phyloP scores from a whole-genome alignment of 2,797 vertebrate species.

The Arctocebus calabarensis region DNA sequence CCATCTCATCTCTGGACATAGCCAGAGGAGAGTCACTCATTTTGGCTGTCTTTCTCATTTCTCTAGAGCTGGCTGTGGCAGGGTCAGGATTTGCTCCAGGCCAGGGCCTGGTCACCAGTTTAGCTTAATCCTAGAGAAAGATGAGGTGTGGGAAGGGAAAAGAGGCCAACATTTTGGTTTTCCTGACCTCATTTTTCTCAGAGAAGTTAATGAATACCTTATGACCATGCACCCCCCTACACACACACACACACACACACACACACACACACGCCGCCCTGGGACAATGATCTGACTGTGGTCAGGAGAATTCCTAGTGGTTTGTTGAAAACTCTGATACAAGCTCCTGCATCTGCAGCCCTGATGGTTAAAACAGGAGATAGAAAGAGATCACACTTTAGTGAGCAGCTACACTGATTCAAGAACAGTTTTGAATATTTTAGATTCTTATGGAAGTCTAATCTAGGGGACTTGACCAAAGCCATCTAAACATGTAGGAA shows the following conservation, averaged over 20 bases:
- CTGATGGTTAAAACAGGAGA: not conserved
- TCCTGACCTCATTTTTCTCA: constrained; percentile 67
- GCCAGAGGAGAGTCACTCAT: not conserved
- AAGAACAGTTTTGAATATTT: not conserved
- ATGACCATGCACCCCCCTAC: not conserved
- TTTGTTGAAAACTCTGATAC: not conserved
- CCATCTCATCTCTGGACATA: not conserved
- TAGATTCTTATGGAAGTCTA: not conserved
- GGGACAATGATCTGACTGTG: not conserved
- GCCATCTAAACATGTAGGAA: not conserved
- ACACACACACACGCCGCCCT: not conserved
- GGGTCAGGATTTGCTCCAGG: not conserved
- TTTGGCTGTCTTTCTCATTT: not conserved
- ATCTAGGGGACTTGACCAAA: not conserved
- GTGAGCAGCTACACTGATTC: not conserved
- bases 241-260: not conserved
- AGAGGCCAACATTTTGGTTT: constrained; percentile 64
- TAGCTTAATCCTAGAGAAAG: constrained; percentile 45
- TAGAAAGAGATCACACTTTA: not conserved
- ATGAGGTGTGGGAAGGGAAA: constrained; percentile 67
- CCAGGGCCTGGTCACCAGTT: not conserved
- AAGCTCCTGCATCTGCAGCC: not conserved
- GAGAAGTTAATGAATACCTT: constrained; percentile 62
- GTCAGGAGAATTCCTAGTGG: not conserved
- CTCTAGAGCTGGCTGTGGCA: not conserved